Conservation (phyloP, 2,113 vertebrate species). For the Martes martes region DNA sequence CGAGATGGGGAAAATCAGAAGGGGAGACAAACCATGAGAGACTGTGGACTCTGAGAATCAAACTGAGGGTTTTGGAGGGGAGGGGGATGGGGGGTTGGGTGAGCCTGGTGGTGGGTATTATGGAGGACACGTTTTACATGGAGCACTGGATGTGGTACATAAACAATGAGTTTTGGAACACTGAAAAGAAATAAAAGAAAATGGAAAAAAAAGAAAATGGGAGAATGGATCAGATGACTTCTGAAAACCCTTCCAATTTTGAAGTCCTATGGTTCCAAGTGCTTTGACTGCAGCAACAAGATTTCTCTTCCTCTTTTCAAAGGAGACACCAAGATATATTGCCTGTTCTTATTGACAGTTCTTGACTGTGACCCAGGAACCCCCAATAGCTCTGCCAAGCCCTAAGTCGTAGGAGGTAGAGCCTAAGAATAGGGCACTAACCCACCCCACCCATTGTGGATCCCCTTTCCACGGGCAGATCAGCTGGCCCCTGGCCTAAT, state of each 20-base stretch:
- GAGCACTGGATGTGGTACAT: too few relatives aligned
- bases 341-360: not conserved
- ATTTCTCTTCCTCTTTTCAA: constrained; percentile 27
- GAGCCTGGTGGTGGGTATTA: too few relatives aligned
- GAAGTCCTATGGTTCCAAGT: not conserved
- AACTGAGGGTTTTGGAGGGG: too few relatives aligned
- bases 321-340: not conserved
- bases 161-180: too few relatives aligned
- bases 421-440: not conserved
- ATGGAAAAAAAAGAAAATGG: not conserved
- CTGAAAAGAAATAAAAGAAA: too few relatives aligned
- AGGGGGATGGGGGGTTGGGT: too few relatives aligned
- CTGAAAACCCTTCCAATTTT: not conserved
- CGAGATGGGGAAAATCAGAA: too few relatives aligned
- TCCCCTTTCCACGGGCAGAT: not conserved
- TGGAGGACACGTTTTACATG: too few relatives aligned
- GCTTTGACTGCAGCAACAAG: not conserved
- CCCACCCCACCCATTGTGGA: not conserved
- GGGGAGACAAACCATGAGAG: too few relatives aligned
- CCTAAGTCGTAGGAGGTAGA: not conserved
- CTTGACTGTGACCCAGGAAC: not conserved
- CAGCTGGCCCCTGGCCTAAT: not conserved
- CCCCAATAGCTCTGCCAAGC: not conserved
- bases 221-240: not conserved
- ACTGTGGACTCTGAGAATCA: too few relatives aligned